Evolutionary conservation across 2,113 vertebrate genomes (phyloP).

Genomic region (Oxyura jamaicensis): DNA sequence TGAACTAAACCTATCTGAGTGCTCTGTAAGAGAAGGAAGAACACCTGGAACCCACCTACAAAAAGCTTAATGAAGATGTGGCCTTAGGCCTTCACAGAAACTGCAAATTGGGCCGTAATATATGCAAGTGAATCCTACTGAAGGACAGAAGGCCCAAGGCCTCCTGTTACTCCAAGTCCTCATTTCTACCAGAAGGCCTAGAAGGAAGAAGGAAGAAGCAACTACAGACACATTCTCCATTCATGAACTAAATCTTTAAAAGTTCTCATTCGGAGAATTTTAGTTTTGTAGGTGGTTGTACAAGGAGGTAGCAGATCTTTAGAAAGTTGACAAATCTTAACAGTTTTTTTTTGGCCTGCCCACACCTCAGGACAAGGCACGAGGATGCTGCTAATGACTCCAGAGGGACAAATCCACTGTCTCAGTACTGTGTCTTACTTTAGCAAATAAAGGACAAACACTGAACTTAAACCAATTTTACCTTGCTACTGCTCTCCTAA

Average conservation of each 20-base stretch:
- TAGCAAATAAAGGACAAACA: not conserved
- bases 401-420: not conserved
- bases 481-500: not conserved
- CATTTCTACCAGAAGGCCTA: not conserved
- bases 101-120: accelerated
- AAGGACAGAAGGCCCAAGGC: not conserved
- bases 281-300: not conserved
- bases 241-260: not conserved
- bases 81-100: not conserved
- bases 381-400: not conserved
- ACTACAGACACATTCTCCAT: not conserved
- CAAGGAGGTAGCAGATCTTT: not conserved
- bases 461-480: not conserved
- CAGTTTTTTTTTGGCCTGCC: not conserved
- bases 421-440: not conserved
- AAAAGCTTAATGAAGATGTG: not conserved
- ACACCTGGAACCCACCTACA: not conserved
- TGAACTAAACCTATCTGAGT: not conserved
- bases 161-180: not conserved
- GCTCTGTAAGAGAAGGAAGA: not conserved
- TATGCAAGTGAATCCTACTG: accelerated
- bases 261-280: not conserved
- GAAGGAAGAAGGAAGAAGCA: not conserved
- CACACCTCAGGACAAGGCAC: not conserved
- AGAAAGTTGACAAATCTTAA: not conserved